A percentile compares a stretch with the other conserved stretches of the same genome.
These are phyloP conservation scores for Astyanax mexicanus DNA, from an alignment of 2,797 vertebrate genomes.

Conservation along the genomic window DNA sequence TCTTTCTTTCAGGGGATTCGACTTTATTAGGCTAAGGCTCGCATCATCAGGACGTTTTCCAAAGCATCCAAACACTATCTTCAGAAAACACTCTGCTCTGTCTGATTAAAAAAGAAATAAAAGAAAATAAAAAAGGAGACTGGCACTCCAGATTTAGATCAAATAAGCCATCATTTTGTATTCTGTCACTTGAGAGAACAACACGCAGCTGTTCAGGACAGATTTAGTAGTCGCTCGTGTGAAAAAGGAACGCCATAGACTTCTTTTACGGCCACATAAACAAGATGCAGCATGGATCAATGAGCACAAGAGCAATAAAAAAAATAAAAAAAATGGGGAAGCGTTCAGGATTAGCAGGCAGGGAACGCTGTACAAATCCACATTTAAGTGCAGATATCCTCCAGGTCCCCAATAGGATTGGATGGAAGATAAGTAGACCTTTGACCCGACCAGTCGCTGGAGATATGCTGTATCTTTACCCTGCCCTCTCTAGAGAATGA, in stretches of 20 bases:
- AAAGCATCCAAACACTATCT: slow-evolving; percentile 9
- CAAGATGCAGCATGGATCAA: slow-evolving; percentile 12
- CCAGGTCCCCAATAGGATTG: neutral
- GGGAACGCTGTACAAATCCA: neutral
- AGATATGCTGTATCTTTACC: slow-evolving; percentile 1
- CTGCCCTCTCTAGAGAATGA: slow-evolving; percentile 4
- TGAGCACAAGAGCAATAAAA: neutral
- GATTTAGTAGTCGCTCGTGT: slow-evolving; percentile 1
- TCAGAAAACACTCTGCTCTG: neutral
- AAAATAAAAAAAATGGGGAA: neutral
- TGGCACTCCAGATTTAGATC: slow-evolving; percentile 19
- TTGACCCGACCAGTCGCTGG: slow-evolving; percentile 18
- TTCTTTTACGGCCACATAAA: slow-evolving; percentile 15
- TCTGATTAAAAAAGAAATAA: neutral
- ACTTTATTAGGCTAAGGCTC: slow-evolving; percentile 20
- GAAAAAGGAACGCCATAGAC: slow-evolving; percentile 10
- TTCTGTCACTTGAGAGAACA: slow-evolving; percentile 30
- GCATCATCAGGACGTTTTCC: neutral
- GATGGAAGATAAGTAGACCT: slow-evolving; percentile 13
- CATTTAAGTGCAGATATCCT: neutral
- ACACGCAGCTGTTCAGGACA: slow-evolving; percentile 22
- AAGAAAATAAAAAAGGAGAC: neutral
- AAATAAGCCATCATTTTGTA: slow-evolving; percentile 15
- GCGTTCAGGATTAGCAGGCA: neutral
- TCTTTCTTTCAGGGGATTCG: slow-evolving; percentile 2